Percentiles rank a stretch among this genome's conserved stretches.
These are phyloP conservation scores for Spheniscus mendiculus DNA, from an alignment of 2,113 vertebrate species.

Conservation along the genomic window DNA sequence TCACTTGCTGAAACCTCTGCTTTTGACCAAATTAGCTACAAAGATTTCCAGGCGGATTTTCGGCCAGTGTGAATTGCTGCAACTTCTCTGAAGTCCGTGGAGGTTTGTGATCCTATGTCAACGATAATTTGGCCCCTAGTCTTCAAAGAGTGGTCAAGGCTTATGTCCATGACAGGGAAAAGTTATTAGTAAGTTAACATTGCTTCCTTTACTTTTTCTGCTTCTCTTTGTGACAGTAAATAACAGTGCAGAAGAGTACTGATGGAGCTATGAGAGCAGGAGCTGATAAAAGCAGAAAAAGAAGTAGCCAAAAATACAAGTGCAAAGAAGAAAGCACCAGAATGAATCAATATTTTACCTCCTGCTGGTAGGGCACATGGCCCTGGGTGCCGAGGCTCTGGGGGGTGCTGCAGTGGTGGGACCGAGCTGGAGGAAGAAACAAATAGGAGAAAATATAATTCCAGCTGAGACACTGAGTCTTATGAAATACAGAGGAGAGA, in stretches of 20 bases:
- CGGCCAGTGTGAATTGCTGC: background rate
- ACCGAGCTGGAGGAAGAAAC: background rate
- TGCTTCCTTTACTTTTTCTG: background rate
- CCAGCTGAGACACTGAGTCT: background rate
- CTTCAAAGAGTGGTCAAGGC: background rate
- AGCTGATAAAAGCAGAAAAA: background rate
- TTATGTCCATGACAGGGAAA: background rate
- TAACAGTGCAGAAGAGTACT: background rate
- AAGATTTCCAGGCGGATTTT: background rate
- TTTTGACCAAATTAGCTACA: background rate
- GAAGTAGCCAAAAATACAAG: background rate
- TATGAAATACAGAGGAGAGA: background rate
- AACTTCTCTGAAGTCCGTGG: background rate
- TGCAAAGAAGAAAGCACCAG: background rate
- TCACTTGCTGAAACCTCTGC: background rate
- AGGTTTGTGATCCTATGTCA: background rate
- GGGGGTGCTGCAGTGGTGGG: background rate
- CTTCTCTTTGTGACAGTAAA: background rate
- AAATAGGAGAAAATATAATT: background rate
- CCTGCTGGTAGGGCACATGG: rapidly evolving
- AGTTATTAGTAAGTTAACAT: slow-evolving; percentile 8
- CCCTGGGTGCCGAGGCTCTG: background rate
- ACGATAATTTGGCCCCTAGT: background rate
- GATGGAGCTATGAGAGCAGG: background rate
- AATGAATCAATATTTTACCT: background rate